phyloP scores from a whole-genome alignment of 2,113 vertebrate genomes.

The Malurus elegans region DNA sequence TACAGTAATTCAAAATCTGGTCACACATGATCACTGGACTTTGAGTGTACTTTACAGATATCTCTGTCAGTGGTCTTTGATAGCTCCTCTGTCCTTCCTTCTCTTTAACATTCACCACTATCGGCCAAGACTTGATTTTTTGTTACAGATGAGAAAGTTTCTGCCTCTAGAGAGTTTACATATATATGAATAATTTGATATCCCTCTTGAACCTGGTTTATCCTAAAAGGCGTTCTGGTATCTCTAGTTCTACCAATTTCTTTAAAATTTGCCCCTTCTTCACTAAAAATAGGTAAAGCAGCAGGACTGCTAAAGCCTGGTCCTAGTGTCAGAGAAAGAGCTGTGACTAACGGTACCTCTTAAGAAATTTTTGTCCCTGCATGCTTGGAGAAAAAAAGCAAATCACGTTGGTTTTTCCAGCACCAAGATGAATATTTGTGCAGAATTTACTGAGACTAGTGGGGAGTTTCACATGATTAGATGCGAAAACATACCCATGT shows the following conservation, averaged over 20 bases:
- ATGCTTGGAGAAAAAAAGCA: neutral
- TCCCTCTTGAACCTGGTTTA: neutral
- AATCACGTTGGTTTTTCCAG: accelerated
- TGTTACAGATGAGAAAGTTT: neutral
- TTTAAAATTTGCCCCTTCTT: neutral
- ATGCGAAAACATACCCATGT: neutral
- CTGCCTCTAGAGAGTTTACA: neutral
- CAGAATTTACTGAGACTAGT: neutral
- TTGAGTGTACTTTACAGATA: neutral
- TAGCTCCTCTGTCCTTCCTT: neutral
- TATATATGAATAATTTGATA: neutral
- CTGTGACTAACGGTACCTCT: neutral
- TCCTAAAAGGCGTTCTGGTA: neutral
- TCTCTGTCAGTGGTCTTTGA: neutral
- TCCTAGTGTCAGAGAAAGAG: neutral
- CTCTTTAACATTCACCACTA: neutral
- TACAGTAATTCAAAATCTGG: neutral
- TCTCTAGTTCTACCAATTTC: neutral
- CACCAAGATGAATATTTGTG: neutral
- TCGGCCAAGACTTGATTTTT: neutral
- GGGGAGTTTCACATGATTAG: neutral
- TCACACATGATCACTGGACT: neutral
- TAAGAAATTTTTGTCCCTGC: neutral
- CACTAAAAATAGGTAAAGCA: neutral
- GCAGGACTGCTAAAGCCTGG: neutral